Conservation (phyloP, 2,797 vertebrate genomes). For the Micrastur ruficollis region DNA sequence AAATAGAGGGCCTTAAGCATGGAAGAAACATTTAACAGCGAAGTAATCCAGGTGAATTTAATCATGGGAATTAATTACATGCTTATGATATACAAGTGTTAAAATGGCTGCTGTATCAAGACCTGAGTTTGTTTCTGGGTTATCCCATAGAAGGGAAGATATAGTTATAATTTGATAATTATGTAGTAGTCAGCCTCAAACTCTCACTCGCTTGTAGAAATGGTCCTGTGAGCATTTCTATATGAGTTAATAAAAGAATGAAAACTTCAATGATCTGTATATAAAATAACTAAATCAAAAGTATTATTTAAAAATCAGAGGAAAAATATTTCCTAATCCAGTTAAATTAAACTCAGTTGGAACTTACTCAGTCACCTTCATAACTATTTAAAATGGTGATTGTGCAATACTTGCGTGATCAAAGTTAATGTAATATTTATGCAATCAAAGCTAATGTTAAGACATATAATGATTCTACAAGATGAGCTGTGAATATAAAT, state of each 20-base stretch:
- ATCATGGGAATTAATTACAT: neutral
- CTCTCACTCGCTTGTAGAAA: neutral
- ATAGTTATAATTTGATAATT: neutral
- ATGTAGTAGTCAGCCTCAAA: neutral
- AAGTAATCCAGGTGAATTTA: neutral
- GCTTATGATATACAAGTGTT: neutral
- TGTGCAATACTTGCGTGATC: conserved; percentile 65
- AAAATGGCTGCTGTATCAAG: neutral
- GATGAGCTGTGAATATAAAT: conserved; percentile 81
- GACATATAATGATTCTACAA: conserved; percentile 72
- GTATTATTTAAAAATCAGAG: neutral
- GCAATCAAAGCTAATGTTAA: conserved; percentile 80
- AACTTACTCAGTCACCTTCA: conserved; percentile 51
- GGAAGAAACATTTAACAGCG: neutral
- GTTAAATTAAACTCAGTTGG: conserved; percentile 31
- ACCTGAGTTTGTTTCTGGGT: neutral
- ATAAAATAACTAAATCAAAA: conserved; percentile 15
- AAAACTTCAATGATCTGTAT: neutral
- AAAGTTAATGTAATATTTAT: conserved; percentile 80
- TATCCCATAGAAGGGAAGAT: neutral
- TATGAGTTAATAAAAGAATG: neutral
- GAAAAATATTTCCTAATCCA: conserved; percentile 11
- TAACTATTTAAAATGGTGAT: conserved; percentile 67
- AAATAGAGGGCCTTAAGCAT: neutral
- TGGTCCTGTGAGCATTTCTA: neutral